A percentile compares a stretch with the other conserved stretches of the same genome.
Conservation (phyloP, 2,113 vertebrate genomes). For the Burhinus bistriatus region DNA sequence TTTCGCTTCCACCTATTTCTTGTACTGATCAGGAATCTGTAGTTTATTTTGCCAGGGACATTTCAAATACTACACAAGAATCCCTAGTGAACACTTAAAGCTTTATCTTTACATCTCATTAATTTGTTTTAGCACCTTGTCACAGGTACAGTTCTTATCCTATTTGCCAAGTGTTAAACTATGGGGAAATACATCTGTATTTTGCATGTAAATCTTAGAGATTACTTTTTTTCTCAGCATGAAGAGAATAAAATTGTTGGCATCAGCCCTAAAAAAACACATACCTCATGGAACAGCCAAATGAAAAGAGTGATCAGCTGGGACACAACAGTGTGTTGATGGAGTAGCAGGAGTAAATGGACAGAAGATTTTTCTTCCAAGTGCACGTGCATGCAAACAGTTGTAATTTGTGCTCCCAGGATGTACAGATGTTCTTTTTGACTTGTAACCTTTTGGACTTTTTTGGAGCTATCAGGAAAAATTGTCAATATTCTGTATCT, state of each 20-base stretch:
- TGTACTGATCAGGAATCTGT: not conserved
- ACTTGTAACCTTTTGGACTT: not conserved
- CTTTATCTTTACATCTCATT: not conserved
- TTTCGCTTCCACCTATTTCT: not conserved
- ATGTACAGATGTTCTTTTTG: not conserved
- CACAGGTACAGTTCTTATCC: not conserved
- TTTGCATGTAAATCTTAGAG: not conserved
- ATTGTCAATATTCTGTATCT: not conserved
- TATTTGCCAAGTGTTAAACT: not conserved
- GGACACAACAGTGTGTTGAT: not conserved
- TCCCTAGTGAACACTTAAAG: not conserved
- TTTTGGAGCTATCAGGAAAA: not conserved
- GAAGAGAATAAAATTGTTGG: not conserved
- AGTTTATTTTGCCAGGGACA: not conserved
- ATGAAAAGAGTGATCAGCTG: not conserved
- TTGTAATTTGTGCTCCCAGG: not conserved
- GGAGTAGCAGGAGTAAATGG: not conserved
- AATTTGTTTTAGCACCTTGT: slow-evolving; percentile 25
- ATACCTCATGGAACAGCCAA: not conserved
- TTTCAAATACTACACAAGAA: not conserved
- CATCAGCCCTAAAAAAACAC: not conserved
- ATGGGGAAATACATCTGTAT: not conserved
- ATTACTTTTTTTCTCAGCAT: not conserved
- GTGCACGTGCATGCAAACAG: not conserved
- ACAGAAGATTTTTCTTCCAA: slow-evolving; percentile 19